Conservation (phyloP, 2,888 invertebrate genomes). For the Phortica magna region DNA sequence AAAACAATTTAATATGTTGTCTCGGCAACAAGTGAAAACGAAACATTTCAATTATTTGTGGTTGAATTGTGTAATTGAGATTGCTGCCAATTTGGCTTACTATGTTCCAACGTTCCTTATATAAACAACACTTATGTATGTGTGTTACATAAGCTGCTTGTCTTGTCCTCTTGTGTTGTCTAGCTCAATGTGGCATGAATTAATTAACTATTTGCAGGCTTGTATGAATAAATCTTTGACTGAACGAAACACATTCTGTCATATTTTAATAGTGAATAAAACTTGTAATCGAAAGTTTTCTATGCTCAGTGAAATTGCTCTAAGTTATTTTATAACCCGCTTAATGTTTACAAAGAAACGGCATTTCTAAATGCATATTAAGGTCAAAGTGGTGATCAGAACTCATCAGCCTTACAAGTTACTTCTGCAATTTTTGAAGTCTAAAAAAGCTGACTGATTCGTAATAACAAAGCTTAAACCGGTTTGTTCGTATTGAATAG, state of each 20-base stretch:
- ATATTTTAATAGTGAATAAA: too few species aligned
- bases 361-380: not conserved
- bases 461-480: not conserved
- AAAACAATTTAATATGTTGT: conserved; percentile 8
- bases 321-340: too few species aligned
- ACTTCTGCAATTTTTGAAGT: not conserved
- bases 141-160: not conserved
- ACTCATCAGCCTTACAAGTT: not conserved
- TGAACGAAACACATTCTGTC: too few species aligned
- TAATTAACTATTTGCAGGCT: too few species aligned
- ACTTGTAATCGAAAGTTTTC: too few species aligned
- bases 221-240: too few species aligned
- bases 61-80: conserved; percentile 12
- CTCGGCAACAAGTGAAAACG: not conserved
- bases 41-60: not conserved
- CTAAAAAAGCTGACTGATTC: not conserved
- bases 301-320: too few species aligned
- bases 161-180: too few species aligned
- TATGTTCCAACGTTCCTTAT: not conserved
- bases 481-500: conserved; percentile 9
- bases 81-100: conserved; percentile 3
- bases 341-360: not conserved
- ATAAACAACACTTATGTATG: not conserved
- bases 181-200: too few species aligned
- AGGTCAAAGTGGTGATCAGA: not conserved